Percentiles rank a stretch among this genome's conserved stretches.
Conservation (phyloP, 2,113 vertebrate genomes). For the Spermophilus dauricus region DNA sequence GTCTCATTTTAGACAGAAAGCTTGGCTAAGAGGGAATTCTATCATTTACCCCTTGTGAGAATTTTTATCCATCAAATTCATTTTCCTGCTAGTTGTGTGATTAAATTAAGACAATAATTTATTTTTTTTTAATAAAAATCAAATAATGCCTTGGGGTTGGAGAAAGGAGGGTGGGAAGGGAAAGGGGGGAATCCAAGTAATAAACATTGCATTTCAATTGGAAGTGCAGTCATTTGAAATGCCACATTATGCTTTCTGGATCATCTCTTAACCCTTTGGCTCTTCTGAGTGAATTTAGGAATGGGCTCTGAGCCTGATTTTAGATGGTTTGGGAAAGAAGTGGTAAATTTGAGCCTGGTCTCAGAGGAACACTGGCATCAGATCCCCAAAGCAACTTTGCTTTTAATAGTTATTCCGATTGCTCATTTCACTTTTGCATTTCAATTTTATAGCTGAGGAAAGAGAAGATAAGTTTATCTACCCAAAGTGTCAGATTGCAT, state of each 20-base stretch:
- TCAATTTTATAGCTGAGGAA: constrained; percentile 82
- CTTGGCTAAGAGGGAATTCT: constrained; percentile 85
- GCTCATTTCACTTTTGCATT: constrained; percentile 82
- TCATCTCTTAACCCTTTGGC: constrained; percentile 83
- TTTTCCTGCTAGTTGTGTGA: constrained; percentile 88
- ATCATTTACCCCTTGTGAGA: constrained; percentile 88
- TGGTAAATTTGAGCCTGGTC: constrained; percentile 56
- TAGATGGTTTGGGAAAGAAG: constrained; percentile 58
- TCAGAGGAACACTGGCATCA: constrained; percentile 59
- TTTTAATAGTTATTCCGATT: constrained; percentile 83
- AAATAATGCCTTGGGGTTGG: constrained; percentile 67
- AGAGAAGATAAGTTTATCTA: constrained; percentile 65
- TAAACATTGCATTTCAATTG: constrained; percentile 82
- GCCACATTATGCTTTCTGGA: constrained; percentile 77
- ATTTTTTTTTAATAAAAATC: constrained; percentile 88
- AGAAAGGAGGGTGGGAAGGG: neutral
- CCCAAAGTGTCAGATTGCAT: constrained; percentile 51
- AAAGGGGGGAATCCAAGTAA: constrained; percentile 83
- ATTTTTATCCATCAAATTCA: constrained; percentile 89
- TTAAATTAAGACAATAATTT: constrained; percentile 89
- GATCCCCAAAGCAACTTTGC: constrained; percentile 71
- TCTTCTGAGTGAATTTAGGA: constrained; percentile 79
- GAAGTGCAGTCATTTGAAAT: constrained; percentile 86
- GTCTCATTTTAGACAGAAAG: constrained; percentile 88
- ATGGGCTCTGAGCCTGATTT: constrained; percentile 76